Base-by-base conservation (phyloP, 2,113 vertebrate species). In the Donacobius atricapilla region DNA sequence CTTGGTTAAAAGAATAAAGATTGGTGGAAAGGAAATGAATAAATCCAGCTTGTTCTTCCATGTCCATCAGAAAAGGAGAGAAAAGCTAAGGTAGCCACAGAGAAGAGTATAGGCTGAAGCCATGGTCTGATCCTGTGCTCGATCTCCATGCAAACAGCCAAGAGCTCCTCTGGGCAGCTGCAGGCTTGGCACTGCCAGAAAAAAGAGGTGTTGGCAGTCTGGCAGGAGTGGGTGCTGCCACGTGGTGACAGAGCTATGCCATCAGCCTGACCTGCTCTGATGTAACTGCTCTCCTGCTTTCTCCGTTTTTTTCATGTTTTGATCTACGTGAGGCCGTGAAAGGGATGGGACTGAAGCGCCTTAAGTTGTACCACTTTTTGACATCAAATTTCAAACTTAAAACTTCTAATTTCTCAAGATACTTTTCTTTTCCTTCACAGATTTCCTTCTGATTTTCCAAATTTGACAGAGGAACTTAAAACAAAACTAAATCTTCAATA, bases 81-180 rank as follows among this genome's bases (percentile, higher is more conserved):
- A 72, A 91, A 61, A 80, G 8, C 22, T 40, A 7, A 31, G 9
- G 23, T 4, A 71, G n/a, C 5, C 47, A 23, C 19, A 56, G 63
- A 44, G 57, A 78, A 25, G 13, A 50, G 21, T 1, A 3, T 24
- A n/a, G 64, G 15, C 28, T 25, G 31, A 24, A 39, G 13, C 20
- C 1, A 1, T 81, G 22, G 10, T 71, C 35, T 56, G 48, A 56
- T n/a, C 23, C 40, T 51, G 0, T 15, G 23, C 12, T 78, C 2
- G 2, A 42, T 23, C 15, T 45, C 51, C 0, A 0, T 77, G 50
- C 16, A 64, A 72, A 77, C 3, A n/a, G 37, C 64, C 61, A 40
- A 35, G 61, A 86, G 44, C 25, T 54, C 44, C 7, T n/a, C 60
- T 27, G 35, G 27, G 65, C 51, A 66, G 33, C 37, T 33, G 8